Conservation (phyloP, 2,797 vertebrate genomes). For the Pseudomugil tenellus region DNA sequence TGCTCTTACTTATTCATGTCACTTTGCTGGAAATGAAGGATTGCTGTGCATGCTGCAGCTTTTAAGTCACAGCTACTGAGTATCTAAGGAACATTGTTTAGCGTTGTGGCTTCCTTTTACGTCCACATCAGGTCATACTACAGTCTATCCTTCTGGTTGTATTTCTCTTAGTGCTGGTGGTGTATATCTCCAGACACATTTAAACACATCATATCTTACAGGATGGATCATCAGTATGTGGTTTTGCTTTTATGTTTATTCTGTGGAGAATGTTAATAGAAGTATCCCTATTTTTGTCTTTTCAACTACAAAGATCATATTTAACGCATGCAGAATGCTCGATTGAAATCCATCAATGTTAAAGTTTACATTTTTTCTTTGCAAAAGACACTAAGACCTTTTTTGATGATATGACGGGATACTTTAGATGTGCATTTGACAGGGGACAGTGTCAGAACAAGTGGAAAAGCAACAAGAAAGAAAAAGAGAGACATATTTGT, state of each 20-base stretch:
- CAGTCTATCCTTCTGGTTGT: constrained; percentile 44
- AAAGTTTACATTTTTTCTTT: constrained; percentile 18
- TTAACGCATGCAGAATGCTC: too few relatives aligned
- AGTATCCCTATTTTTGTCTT: constrained; percentile 1
- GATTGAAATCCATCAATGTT: neutral
- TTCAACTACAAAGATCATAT: too few relatives aligned
- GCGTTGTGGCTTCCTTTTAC: constrained; percentile 37
- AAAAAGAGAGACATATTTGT: constrained; percentile 64
- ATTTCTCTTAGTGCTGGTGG: constrained; percentile 12
- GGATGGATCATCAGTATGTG: constrained; percentile 10
- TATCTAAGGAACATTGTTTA: constrained; percentile 49
- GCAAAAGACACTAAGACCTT: constrained; percentile 39
- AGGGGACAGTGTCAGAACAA: constrained; percentile 57
- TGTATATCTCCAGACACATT: constrained; percentile 23
- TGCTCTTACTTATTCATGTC: constrained; percentile 17
- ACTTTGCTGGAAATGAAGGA: constrained; percentile 19
- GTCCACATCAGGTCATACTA: constrained; percentile 58
- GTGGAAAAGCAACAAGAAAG: constrained; percentile 37
- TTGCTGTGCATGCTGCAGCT: constrained; percentile 36
- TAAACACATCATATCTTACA: constrained; percentile 12
- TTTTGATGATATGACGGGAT: constrained; percentile 59
- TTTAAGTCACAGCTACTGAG: constrained; percentile 43
- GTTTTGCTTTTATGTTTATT: constrained; percentile 4
- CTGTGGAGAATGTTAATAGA: constrained; percentile 1
- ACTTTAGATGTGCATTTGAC: constrained; percentile 49